Percentiles rank a stretch among this genome's conserved stretches.
These are phyloP conservation scores for Melitaea athalia DNA, from an alignment of 2,888 invertebrate species.

Conservation along the genomic window DNA sequence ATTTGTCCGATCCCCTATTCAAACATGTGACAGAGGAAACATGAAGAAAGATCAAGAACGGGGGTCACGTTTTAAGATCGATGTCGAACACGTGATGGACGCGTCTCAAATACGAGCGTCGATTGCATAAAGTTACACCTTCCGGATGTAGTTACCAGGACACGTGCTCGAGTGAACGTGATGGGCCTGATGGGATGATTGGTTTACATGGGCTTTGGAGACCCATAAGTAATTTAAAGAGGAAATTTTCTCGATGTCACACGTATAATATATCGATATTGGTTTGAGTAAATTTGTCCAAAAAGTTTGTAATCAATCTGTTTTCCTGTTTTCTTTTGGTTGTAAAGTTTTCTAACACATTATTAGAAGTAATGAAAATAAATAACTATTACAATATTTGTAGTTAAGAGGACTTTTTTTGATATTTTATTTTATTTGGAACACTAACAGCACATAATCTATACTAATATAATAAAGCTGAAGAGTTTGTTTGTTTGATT, in stretches of 20 bases:
- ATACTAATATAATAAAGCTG: too few relatives aligned
- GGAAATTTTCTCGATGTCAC: not conserved
- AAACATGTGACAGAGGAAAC: not conserved
- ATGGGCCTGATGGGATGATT: slow-evolving; percentile 26
- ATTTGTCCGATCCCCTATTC: too few relatives aligned
- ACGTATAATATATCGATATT: too few relatives aligned
- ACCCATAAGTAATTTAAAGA: not conserved
- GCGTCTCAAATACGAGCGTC: slow-evolving; percentile 6
- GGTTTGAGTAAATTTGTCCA: not conserved
- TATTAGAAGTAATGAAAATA: too few relatives aligned
- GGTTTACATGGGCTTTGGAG: not conserved
- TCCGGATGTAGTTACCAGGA: slow-evolving; percentile 19
- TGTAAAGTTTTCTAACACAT: too few relatives aligned
- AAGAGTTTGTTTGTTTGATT: too few relatives aligned
- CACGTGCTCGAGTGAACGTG: slow-evolving; percentile 23
- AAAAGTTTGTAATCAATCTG: not conserved
- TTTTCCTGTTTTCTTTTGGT: not conserved
- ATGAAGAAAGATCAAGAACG: slow-evolving; percentile 5
- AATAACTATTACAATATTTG: too few relatives aligned
- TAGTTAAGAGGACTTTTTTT: too few relatives aligned
- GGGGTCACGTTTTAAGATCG: slow-evolving; percentile 5
- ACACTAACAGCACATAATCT: too few relatives aligned
- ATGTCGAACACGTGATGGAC: slow-evolving; percentile 13
- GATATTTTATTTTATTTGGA: too few relatives aligned
- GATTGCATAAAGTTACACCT: slow-evolving; percentile 15